phyloP scores from a whole-genome alignment of 2,113 vertebrate genomes.

The Anthoscopus minutus region DNA sequence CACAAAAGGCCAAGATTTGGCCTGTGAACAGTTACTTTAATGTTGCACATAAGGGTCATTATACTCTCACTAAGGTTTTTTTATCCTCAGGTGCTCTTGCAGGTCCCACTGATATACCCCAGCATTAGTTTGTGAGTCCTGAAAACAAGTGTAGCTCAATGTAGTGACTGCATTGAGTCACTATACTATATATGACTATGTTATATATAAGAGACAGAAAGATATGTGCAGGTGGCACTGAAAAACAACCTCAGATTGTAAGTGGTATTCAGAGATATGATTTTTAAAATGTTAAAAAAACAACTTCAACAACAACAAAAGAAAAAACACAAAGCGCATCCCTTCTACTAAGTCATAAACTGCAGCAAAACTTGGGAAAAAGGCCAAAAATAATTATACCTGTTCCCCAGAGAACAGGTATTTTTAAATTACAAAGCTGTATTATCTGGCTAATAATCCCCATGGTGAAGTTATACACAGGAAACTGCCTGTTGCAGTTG shows the following conservation, averaged over 20 bases:
- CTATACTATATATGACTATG: too few species aligned
- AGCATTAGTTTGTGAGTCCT: conserved; percentile 7
- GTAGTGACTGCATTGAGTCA: conserved; percentile 35
- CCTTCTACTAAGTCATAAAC: not conserved
- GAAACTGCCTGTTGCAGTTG: not conserved
- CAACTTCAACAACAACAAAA: not conserved
- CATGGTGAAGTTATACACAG: not conserved
- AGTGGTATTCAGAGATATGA: conserved; percentile 28
- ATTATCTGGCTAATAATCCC: not conserved
- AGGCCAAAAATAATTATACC: not conserved
- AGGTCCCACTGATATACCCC: conserved; percentile 19
- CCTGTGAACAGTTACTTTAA: not conserved
- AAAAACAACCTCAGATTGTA: conserved; percentile 40
- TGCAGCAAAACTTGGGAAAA: not conserved
- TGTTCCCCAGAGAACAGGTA: not conserved
- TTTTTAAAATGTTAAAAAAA: not conserved
- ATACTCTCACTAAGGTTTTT: not conserved
- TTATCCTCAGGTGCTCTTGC: not conserved
- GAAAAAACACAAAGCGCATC: not conserved
- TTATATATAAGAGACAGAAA: conserved; percentile 60
- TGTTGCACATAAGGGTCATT: not conserved
- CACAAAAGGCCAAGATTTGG: not conserved
- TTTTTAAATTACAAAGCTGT: not conserved
- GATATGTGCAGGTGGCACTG: conserved; percentile 35
- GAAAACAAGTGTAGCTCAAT: conserved; percentile 15